Percentiles rank a stretch among this genome's conserved stretches.
Conservation (phyloP, 2,888 invertebrate genomes). For the Iselma pallidipennis region DNA sequence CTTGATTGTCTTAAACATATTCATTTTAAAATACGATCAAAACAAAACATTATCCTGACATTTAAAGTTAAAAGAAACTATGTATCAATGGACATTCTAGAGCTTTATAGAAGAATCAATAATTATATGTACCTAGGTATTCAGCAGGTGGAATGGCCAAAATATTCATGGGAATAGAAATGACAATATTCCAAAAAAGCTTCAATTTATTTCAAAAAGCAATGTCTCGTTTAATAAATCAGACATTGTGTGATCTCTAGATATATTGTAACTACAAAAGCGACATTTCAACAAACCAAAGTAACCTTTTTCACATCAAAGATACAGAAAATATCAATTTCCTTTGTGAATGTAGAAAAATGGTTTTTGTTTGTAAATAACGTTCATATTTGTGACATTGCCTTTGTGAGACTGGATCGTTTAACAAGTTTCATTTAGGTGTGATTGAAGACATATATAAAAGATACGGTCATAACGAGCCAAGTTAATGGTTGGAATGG, state of each 20-base stretch:
- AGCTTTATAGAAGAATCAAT: too few species aligned
- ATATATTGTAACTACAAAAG: constrained; percentile 21
- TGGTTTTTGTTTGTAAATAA: constrained; percentile 28
- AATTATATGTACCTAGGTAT: too few species aligned
- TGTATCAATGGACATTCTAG: too few species aligned
- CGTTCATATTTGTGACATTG: constrained; percentile 29
- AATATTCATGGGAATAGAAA: too few species aligned
- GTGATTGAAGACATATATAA: constrained; percentile 32
- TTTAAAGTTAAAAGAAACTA: too few species aligned
- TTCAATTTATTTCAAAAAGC: constrained; percentile 23
- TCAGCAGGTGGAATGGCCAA: too few species aligned
- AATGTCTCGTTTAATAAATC: constrained; percentile 19
- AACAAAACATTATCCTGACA: too few species aligned
- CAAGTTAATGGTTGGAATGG: constrained; percentile 23
- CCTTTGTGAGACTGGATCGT: constrained; percentile 12
- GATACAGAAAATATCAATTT: constrained; percentile 34
- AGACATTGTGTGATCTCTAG: constrained; percentile 17
- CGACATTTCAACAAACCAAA: constrained; percentile 18
- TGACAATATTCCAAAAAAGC: too few species aligned
- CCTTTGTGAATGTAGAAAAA: constrained; percentile 28
- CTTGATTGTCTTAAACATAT: background rate
- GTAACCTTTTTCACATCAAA: constrained; percentile 26
- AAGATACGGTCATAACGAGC: constrained; percentile 26
- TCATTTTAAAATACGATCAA: background rate
- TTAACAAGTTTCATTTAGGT: constrained; percentile 28